Base-by-base conservation (phyloP, 2,797 vertebrate species). In the Acrossocheilus wenchowensis region DNA sequence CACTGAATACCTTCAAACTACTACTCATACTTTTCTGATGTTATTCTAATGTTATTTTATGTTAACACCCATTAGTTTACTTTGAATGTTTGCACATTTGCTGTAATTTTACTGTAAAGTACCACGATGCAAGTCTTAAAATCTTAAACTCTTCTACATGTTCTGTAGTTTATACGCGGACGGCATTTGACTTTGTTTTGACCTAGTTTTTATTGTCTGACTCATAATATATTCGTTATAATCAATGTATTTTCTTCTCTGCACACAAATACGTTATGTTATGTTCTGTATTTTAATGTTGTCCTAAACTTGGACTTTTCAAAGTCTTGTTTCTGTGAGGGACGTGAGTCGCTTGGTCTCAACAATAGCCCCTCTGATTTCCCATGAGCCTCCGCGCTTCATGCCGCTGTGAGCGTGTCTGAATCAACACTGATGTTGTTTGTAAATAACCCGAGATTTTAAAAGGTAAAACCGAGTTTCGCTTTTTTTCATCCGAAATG, bases 331-430 rank as follows among this genome's bases (percentile, higher is more conserved):
- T 15, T 71, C 21, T 45, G 30, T 15, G 12, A 26, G 34, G 60
- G 4, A 45, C 75, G 36, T 11, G 43, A 62, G 64, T 9, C 1
- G 52, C 17, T 30, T 21, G 86, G 50, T 79, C 17, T 78, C 71
- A 81, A 71, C 72, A 84, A 88, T 62, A 77, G 84, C 45, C 43
- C 43, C 52, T 60, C 15, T 78, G 17, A 26, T 88, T 87, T 89
- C 89, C 89, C 88, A 84, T 89, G 79, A 86, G 81, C 48, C 89
- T 78, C 26, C 2, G 87, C 78, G 81, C 57, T 62, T 74, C 73
- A 74, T 64, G 81, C 84, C 83, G 83, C 83, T n/a, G 64, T 69
- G 81, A n/a, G 81, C 71, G 84, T 84, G 77, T 81, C 48, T 75
- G 60, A 57, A 68, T 39, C 50, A 72, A 36, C 77, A 81, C 78